Conservation (phyloP, 2,113 vertebrate genomes). For the Xiphophorus couchianus region DNA sequence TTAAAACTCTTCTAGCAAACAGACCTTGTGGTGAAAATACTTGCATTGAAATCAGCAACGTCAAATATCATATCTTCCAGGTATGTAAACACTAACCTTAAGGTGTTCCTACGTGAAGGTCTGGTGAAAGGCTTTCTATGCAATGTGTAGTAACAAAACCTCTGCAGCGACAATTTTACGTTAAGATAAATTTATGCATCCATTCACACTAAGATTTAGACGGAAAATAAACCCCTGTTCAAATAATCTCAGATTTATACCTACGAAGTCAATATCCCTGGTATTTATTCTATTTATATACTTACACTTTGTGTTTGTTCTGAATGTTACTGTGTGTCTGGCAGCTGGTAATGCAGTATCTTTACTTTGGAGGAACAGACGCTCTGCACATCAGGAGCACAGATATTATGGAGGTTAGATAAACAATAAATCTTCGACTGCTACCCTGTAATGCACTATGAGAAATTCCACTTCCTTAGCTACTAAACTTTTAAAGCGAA, state of each 20-base stretch:
- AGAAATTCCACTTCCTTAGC: background rate
- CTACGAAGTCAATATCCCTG: too few relatives aligned
- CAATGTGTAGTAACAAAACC: background rate
- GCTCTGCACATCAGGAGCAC: slow-evolving; percentile 95
- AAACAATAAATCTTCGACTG: background rate
- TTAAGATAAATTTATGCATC: background rate
- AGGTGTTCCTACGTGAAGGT: background rate
- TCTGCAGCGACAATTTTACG: too few relatives aligned
- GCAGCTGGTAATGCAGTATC: slow-evolving; percentile 98
- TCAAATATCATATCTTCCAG: slow-evolving; percentile 98
- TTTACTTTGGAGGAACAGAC: slow-evolving; percentile 94
- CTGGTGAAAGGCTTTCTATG: background rate
- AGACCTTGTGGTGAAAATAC: slow-evolving; percentile 91
- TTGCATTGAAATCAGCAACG: slow-evolving; percentile 97
- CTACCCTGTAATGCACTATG: background rate
- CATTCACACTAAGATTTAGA: background rate
- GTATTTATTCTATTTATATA: background rate
- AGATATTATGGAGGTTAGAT: slow-evolving; percentile 95
- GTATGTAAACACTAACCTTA: slow-evolving; percentile 65
- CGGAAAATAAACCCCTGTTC: too few relatives aligned
- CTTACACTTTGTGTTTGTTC: background rate
- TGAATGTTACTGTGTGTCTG: slow-evolving; percentile 26
- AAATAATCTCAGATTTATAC: too few relatives aligned
- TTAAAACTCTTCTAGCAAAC: slow-evolving; percentile 94
- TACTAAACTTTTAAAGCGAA: background rate